Percentiles rank a stretch among this genome's conserved stretches.
phyloP scores from a whole-genome alignment of 2,797 vertebrate genomes.

The Eulemur albifrons region DNA sequence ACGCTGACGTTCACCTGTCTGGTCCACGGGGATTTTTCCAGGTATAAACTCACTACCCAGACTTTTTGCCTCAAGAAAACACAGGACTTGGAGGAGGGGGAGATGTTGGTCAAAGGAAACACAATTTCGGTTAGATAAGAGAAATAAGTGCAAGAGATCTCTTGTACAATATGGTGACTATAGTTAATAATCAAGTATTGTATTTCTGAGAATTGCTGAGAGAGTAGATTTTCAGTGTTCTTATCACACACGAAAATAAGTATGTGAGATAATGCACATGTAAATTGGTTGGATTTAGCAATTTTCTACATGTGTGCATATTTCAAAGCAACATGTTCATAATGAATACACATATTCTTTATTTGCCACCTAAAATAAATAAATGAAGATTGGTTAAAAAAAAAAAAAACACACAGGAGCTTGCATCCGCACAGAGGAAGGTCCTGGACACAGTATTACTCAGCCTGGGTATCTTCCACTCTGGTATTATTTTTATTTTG shows the following conservation, averaged over 20 bases:
- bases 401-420: accelerated
- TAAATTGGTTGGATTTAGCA: neutral
- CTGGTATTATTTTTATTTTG: neutral
- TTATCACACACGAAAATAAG: neutral
- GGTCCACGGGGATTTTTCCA: neutral
- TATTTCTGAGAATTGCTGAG: neutral
- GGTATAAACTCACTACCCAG: neutral
- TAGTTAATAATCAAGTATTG: neutral
- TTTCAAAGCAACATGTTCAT: neutral
- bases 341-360: neutral
- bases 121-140: neutral
- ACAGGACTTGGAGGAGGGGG: too few relatives aligned
- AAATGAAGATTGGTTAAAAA: neutral
- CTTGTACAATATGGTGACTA: too few relatives aligned
- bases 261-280: neutral
- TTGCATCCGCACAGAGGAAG: neutral
- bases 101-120: neutral
- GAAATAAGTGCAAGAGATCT: neutral
- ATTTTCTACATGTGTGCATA: too few relatives aligned
- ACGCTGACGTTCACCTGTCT: neutral
- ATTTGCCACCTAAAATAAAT: neutral
- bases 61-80: neutral
- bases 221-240: neutral
- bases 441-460: neutral
- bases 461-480: too few relatives aligned